These are phyloP conservation scores for Apodemia duryi DNA, from an alignment of 2,888 invertebrate species.

Conservation along the genomic window DNA sequence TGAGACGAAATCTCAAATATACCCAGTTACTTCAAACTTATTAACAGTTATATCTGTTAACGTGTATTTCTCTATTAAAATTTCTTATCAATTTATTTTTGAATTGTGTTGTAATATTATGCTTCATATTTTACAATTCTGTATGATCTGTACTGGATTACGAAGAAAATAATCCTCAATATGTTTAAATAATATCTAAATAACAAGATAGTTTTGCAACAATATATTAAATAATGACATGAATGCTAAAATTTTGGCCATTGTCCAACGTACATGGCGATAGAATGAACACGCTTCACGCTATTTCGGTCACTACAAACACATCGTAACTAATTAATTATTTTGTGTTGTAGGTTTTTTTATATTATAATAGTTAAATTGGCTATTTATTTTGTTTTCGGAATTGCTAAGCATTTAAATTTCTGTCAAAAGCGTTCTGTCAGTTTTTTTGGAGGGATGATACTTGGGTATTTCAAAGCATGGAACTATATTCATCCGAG, in stretches of 20 bases:
- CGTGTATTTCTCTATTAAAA: too few species aligned
- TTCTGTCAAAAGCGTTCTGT: too few species aligned
- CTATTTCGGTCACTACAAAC: conserved; percentile 10
- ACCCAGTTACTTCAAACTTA: too few species aligned
- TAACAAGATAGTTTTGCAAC: conserved; percentile 15
- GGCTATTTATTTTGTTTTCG: neutral
- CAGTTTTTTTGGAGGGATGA: too few species aligned
- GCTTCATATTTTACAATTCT: too few species aligned
- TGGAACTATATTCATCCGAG: too few species aligned
- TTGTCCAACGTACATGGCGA: conserved; percentile 18
- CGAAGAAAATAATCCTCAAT: neutral
- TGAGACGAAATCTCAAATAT: too few species aligned
- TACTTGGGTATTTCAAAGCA: too few species aligned
- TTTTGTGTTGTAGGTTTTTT: neutral
- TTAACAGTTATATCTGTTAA: too few species aligned
- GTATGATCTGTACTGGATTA: too few species aligned
- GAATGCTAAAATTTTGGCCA: conserved; percentile 18
- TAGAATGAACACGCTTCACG: conserved; percentile 4
- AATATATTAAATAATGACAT: conserved; percentile 16
- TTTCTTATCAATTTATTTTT: too few species aligned
- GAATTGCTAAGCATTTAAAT: neutral
- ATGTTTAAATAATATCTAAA: conserved; percentile 7
- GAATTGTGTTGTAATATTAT: too few species aligned
- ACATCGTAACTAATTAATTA: conserved; percentile 1
- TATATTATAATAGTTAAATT: neutral